Conservation (phyloP, 2,888 invertebrate species). For the Callosobruchus maculatus region DNA sequence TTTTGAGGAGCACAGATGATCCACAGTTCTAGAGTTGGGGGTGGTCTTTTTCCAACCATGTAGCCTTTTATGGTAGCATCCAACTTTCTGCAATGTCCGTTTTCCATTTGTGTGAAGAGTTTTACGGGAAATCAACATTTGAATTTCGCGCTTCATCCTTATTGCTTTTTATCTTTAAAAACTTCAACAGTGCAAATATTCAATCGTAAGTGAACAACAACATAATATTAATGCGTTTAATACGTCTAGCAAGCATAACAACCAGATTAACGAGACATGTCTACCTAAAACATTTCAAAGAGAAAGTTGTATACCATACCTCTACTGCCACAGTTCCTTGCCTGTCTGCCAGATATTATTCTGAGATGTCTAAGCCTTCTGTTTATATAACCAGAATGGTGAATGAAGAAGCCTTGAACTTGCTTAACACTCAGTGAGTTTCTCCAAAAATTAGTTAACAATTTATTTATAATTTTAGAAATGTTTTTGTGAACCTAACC, state of each 20-base stretch:
- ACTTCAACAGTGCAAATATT: not conserved
- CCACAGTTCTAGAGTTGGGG: no score
- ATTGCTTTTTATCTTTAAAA: not conserved
- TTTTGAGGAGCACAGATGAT: no score
- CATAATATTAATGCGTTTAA: not conserved
- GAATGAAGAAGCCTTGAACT: constrained; percentile 60
- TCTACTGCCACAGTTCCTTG: not conserved
- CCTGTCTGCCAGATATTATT: not conserved
- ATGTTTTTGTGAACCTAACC: constrained; percentile 2
- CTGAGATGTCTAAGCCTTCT: constrained; percentile 52
- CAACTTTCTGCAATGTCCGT: no score
- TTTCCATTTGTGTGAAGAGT: no score
- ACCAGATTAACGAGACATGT: not conserved
- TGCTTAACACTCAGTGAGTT: constrained; percentile 62
- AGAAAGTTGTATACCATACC: not conserved
- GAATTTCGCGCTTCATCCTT: not conserved
- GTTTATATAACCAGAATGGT: constrained; percentile 72
- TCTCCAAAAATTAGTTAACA: not conserved
- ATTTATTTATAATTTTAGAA: not conserved
- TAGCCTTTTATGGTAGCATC: no score
- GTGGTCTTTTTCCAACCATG: no score
- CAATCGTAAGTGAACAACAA: no score
- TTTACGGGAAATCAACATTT: not conserved
- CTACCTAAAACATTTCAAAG: not conserved
- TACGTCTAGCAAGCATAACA: not conserved